Conservation (phyloP, 2,113 vertebrate genomes). For the Dasyprocta punctata region DNA sequence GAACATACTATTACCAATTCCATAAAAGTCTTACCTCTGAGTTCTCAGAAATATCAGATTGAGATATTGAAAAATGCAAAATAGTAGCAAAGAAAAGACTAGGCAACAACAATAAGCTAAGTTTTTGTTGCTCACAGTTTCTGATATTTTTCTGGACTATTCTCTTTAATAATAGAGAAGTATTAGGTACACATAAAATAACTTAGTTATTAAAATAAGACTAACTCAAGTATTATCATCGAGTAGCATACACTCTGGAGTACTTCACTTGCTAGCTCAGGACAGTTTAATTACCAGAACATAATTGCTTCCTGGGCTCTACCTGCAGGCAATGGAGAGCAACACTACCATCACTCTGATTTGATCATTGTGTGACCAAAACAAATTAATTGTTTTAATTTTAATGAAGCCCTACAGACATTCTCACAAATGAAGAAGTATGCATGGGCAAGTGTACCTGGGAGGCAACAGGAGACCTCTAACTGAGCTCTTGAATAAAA, state of each 20-base stretch:
- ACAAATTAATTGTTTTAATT: constrained; percentile 13
- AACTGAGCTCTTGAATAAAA: not conserved
- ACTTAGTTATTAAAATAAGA: constrained; percentile 7
- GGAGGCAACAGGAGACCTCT: not conserved
- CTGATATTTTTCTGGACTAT: not conserved
- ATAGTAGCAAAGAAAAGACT: not conserved
- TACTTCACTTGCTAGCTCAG: not conserved
- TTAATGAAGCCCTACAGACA: not conserved
- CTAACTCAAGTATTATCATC: not conserved
- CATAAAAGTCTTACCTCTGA: not conserved
- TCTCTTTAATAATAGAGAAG: constrained; percentile 1
- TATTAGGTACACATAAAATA: constrained; percentile 14
- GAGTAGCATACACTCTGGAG: not conserved
- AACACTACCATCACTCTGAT: not conserved
- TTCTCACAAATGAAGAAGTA: not conserved
- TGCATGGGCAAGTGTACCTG: not conserved
- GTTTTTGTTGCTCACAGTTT: not conserved
- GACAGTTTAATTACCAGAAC: not conserved
- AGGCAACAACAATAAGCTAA: not conserved
- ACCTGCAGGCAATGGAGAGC: not conserved
- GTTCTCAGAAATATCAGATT: constrained; percentile 7
- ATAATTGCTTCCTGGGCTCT: not conserved
- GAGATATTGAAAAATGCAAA: not conserved
- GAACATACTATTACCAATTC: not conserved
- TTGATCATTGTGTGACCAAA: not conserved